A percentile compares a stretch with the other conserved stretches of the same genome.
These are phyloP conservation scores for Darwinula stevensoni DNA, from an alignment of 2,888 invertebrate species.

Conservation along the genomic window DNA sequence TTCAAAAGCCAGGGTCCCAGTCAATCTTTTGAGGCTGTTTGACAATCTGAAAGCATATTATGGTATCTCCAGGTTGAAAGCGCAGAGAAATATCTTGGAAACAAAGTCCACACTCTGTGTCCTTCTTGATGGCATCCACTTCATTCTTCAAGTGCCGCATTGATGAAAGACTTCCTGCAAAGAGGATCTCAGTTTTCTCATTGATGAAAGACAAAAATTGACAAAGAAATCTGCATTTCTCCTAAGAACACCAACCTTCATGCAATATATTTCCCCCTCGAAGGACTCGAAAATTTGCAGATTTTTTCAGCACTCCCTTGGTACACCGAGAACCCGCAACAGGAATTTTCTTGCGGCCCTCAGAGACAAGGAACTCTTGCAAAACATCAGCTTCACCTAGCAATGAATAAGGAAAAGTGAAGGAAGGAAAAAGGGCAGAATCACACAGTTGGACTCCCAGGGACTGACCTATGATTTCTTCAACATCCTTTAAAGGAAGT, in stretches of 20 bases:
- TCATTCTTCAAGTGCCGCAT: constrained; percentile 72
- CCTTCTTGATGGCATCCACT: constrained; percentile 45
- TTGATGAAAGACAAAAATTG: background rate
- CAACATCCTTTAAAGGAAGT: constrained; percentile 37
- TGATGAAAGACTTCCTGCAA: constrained; percentile 32
- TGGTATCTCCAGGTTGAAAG: constrained; percentile 39
- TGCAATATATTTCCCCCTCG: constrained; percentile 31
- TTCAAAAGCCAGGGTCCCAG: constrained; percentile 66
- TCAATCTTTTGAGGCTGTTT: constrained; percentile 30
- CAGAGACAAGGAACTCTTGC: constrained; percentile 47
- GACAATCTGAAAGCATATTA: constrained; percentile 40
- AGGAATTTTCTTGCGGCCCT: constrained; percentile 42
- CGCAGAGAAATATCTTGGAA: constrained; percentile 29
- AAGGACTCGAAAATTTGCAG: constrained; percentile 31
- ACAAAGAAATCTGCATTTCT: constrained; percentile 4
- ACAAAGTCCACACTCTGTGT: constrained; percentile 64
- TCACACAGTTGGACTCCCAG: too few species aligned
- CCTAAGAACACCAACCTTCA: constrained; percentile 25
- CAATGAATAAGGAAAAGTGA: constrained; percentile 7
- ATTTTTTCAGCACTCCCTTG: constrained; percentile 39
- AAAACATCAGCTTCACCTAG: constrained; percentile 55
- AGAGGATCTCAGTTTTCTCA: background rate
- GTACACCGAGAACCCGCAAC: constrained; percentile 68
- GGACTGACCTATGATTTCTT: constrained; percentile 37
- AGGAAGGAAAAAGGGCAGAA: too few species aligned